These are phyloP conservation scores for Neolamprologus brichardi DNA, from an alignment of 2,113 vertebrate species.

Conservation along the genomic window DNA sequence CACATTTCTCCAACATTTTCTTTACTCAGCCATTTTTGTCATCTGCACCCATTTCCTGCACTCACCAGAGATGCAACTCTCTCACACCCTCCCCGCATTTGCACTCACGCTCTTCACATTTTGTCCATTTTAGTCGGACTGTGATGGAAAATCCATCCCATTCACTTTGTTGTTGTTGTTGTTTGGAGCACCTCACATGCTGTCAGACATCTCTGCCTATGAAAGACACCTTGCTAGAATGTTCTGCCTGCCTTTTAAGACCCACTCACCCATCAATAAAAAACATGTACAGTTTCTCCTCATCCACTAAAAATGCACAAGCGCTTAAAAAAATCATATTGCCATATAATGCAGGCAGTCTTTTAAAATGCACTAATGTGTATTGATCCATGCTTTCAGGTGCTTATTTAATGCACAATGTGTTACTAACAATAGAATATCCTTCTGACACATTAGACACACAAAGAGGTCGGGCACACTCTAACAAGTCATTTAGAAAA, in stretches of 20 bases:
- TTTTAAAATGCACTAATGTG: slow-evolving; percentile 78
- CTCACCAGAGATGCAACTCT: background rate
- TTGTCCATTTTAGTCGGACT: slow-evolving; percentile 35
- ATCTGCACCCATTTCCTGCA: slow-evolving; percentile 41
- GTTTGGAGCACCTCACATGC: slow-evolving; percentile 4
- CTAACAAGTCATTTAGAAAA: background rate
- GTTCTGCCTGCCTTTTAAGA: slow-evolving; percentile 3
- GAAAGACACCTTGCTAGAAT: slow-evolving; percentile 18
- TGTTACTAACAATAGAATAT: background rate
- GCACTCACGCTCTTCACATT: slow-evolving; percentile 40
- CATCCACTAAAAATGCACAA: slow-evolving; percentile 11
- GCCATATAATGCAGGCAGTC: slow-evolving; percentile 65
- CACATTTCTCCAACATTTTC: background rate
- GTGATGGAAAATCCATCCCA: slow-evolving; percentile 42
- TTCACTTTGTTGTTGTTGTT: slow-evolving; percentile 45
- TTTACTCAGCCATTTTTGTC: slow-evolving; percentile 26
- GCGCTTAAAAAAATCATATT: slow-evolving; percentile 53
- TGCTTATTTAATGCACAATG: background rate
- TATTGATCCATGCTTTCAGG: slow-evolving; percentile 75
- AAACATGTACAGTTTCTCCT: slow-evolving; percentile 1
- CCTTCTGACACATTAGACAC: background rate
- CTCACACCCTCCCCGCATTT: background rate
- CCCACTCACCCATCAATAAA: slow-evolving; percentile 13
- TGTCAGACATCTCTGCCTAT: slow-evolving; percentile 8
- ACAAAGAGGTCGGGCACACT: background rate